Conservation (phyloP, 2,797 vertebrate genomes). For the Coendou prehensilis region DNA sequence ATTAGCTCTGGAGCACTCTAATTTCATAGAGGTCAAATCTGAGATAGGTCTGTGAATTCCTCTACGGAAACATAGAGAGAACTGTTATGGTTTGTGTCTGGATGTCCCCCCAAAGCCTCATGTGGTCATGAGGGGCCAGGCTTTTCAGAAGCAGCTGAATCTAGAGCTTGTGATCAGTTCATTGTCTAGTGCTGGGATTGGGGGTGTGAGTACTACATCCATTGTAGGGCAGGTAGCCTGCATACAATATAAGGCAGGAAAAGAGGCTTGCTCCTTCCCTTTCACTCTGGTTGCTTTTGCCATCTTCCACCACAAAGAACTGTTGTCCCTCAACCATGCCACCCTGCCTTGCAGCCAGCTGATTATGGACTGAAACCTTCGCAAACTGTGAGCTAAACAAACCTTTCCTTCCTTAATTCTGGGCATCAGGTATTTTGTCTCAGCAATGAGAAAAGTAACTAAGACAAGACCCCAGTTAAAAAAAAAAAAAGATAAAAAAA, state of each 20-base stretch:
- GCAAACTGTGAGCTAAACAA: neutral
- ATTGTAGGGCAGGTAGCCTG: neutral
- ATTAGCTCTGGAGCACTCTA: slow-evolving; percentile 40
- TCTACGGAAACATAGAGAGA: neutral
- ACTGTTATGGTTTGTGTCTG: neutral
- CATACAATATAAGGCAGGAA: neutral
- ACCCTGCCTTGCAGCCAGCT: neutral
- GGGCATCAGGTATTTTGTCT: neutral
- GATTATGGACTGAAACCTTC: neutral
- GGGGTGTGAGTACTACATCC: neutral
- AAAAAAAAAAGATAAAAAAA: neutral
- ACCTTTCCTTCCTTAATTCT: neutral
- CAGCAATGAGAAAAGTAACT: neutral
- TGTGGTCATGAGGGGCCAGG: neutral
- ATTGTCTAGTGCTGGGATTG: neutral
- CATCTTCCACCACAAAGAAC: neutral
- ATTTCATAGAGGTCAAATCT: slow-evolving; percentile 63
- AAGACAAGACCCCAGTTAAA: neutral
- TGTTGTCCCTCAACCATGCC: neutral
- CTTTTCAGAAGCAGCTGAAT: neutral
- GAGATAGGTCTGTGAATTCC: neutral
- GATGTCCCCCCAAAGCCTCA: neutral
- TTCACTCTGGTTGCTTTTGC: neutral
- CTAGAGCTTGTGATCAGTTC: neutral
- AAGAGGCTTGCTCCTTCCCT: neutral